These are phyloP conservation scores for Dicroscelio sp. DNA, from an alignment of 2,888 invertebrate genomes.

Conservation along the genomic window DNA sequence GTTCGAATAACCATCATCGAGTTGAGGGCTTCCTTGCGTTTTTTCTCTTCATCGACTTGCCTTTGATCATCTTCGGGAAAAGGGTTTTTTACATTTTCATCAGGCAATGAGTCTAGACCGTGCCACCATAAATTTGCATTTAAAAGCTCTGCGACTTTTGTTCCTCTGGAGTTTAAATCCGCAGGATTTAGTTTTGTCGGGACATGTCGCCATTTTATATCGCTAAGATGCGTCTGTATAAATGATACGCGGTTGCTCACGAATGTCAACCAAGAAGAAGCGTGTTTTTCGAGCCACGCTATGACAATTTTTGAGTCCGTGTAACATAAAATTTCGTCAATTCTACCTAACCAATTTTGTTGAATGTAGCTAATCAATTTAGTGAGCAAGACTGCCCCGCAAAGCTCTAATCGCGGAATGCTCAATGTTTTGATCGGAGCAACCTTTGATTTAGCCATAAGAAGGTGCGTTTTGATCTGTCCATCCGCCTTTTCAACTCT, in stretches of 20 bases:
- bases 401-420: neutral
- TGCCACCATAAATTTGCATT: neutral
- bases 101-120: neutral
- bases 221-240: neutral
- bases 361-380: neutral
- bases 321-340: neutral
- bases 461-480: too few species aligned
- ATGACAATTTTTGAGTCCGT: constrained; percentile 1
- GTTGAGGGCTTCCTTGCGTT: too few species aligned
- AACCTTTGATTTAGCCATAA: neutral
- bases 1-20: too few species aligned
- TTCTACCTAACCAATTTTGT: neutral
- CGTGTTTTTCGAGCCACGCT: neutral
- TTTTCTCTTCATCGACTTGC: too few species aligned
- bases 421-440: neutral
- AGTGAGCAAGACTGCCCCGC: neutral
- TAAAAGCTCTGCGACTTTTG: neutral
- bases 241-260: neutral
- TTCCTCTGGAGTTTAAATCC: neutral
- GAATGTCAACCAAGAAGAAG: neutral
- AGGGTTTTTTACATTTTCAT: neutral
- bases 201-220: neutral
- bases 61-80: neutral
- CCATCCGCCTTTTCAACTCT: too few species aligned
- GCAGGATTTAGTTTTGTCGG: neutral